phyloP scores from a whole-genome alignment of 2,113 vertebrate species.

The Pelodiscus sinensis region DNA sequence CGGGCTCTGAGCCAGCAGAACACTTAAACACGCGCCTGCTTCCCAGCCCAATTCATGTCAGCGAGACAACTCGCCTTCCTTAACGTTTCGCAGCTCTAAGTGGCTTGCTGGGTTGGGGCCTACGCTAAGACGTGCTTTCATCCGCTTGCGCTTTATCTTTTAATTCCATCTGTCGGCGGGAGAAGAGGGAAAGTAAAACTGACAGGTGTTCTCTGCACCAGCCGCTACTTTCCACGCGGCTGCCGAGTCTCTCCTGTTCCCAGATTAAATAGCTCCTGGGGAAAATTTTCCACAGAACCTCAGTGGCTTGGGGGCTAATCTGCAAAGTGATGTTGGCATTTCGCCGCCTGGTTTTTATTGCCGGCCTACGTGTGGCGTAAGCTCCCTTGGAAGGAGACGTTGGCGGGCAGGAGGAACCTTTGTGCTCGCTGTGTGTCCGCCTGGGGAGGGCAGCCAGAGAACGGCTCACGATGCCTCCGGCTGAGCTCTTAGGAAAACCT shows the following conservation, averaged over 20 bases:
- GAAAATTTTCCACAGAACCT: neutral
- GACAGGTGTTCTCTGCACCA: neutral
- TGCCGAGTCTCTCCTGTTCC: neutral
- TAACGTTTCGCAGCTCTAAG: neutral
- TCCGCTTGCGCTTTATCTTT: neutral
- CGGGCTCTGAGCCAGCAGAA: neutral
- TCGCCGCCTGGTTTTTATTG: neutral
- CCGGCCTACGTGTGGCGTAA: neutral
- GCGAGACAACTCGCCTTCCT: neutral
- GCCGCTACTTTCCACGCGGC: neutral
- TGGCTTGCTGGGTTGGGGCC: neutral
- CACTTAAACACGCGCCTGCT: neutral
- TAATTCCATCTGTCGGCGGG: neutral
- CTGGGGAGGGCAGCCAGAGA: neutral
- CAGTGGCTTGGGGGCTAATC: neutral
- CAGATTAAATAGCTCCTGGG: neutral
- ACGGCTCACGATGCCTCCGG: neutral
- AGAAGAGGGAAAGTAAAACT: neutral
- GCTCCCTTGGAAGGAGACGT: neutral
- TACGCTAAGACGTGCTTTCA: constrained; percentile 33
- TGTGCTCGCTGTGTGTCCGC: neutral
- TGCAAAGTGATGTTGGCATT: neutral
- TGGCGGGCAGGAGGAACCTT: neutral
- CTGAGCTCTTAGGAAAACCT: neutral
- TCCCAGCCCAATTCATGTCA: neutral